A percentile compares a stretch with the other conserved stretches of the same genome.
Conservation (phyloP, 2,113 vertebrate species). For the Alosa alosa region DNA sequence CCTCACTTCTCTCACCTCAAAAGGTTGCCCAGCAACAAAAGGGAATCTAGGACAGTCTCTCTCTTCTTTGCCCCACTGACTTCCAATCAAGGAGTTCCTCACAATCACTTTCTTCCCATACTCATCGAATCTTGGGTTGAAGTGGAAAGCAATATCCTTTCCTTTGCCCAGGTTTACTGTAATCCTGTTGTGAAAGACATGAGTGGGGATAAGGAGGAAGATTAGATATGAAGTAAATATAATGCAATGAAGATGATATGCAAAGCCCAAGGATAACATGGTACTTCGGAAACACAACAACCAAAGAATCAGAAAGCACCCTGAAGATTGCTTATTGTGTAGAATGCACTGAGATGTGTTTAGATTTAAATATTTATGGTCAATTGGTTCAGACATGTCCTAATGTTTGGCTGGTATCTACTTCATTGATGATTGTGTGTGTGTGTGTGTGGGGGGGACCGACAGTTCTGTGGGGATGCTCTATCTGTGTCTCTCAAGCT, state of each 20-base stretch:
- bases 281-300: background rate
- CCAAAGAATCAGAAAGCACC: background rate
- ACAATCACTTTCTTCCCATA: conserved; percentile 37
- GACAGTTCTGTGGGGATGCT: too few species aligned
- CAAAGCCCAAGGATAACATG: background rate
- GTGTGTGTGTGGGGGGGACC: too few species aligned
- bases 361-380: too few species aligned
- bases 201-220: background rate
- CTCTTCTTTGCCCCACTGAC: conserved; percentile 52
- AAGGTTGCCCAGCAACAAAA: conserved; percentile 47
- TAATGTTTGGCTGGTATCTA: background rate
- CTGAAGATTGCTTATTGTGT: too few species aligned
- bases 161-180: conserved; percentile 43
- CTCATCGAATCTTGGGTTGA: conserved; percentile 54
- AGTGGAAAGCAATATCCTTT: conserved; percentile 52
- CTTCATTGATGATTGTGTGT: background rate
- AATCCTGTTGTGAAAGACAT: conserved; percentile 38
- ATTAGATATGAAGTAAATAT: background rate
- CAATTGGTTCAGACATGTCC: background rate
- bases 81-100: conserved; percentile 44
- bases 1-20: conserved; percentile 49
- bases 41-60: conserved; percentile 39
- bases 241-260: background rate
- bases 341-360: too few species aligned
- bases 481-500: too few species aligned